phyloP scores from a whole-genome alignment of 2,797 vertebrate species.

The Fratercula arctica region DNA sequence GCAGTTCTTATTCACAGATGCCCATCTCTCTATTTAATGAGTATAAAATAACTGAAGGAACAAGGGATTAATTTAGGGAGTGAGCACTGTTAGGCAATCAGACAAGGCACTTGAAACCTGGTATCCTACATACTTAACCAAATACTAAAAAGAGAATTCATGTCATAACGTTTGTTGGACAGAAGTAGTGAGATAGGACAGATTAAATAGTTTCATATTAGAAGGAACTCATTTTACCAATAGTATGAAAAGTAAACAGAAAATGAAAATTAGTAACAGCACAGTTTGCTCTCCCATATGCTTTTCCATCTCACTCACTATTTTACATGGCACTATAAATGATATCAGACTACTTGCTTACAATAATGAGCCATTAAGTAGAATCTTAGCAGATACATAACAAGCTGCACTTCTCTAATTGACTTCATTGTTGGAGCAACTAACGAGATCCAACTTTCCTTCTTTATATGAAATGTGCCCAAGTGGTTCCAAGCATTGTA shows the following conservation, averaged over 20 bases:
- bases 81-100: neutral
- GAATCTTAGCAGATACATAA: slow-evolving; percentile 46
- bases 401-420: slow-evolving; percentile 36
- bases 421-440: slow-evolving; percentile 48
- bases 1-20: neutral
- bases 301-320: neutral
- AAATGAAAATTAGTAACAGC: neutral
- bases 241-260: neutral
- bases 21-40: neutral
- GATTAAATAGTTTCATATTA: neutral
- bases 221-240: neutral
- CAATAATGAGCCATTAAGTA: slow-evolving; percentile 32
- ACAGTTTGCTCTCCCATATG: neutral
- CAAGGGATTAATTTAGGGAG: neutral
- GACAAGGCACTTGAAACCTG: neutral
- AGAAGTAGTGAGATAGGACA: neutral
- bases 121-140: neutral
- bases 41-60: neutral
- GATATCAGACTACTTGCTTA: neutral
- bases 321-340: neutral
- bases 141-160: neutral
- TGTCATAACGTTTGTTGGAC: neutral
- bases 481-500: neutral
- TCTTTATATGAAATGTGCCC: neutral
- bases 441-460: slow-evolving; percentile 18